Evolutionary conservation across 2,797 vertebrate species (phyloP).

Genomic region (Scleropages formosus): DNA sequence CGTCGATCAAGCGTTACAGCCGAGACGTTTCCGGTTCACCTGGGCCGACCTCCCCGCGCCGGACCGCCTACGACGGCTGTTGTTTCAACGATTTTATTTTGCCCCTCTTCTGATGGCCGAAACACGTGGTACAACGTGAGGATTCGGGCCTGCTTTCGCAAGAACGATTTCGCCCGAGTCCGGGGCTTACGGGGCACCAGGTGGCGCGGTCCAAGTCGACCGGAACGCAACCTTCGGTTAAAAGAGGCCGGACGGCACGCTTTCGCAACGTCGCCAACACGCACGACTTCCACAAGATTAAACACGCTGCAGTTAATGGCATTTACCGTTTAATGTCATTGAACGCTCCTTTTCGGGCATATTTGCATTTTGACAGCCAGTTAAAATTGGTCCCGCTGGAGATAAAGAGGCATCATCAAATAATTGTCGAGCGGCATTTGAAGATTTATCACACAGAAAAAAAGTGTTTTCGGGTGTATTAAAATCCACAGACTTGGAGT

Average conservation of each 20-base stretch:
- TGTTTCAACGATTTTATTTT: too few species aligned
- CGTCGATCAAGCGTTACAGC: background rate
- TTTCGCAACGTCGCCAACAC: too few species aligned
- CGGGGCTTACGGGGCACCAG: too few species aligned
- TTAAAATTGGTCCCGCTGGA: background rate
- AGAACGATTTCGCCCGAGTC: too few species aligned
- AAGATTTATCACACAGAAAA: too few species aligned
- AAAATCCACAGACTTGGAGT: background rate
- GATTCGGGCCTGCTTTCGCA: too few species aligned
- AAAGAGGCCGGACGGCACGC: background rate
- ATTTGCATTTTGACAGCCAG: constrained; percentile 21
- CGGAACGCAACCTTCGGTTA: too few species aligned
- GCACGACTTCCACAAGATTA: background rate
- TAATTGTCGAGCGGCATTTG: background rate
- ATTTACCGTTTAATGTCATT: background rate
- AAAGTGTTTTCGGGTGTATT: too few species aligned
- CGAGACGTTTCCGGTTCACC: too few species aligned
- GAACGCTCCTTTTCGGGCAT: background rate
- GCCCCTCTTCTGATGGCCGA: too few species aligned
- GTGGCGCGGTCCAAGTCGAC: too few species aligned
- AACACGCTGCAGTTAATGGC: background rate
- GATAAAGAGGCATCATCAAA: background rate
- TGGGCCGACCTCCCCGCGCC: background rate
- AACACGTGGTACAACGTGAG: background rate
- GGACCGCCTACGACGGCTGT: too few species aligned